phyloP scores from a whole-genome alignment of 2,888 invertebrate genomes.

The Cetonia aurata region DNA sequence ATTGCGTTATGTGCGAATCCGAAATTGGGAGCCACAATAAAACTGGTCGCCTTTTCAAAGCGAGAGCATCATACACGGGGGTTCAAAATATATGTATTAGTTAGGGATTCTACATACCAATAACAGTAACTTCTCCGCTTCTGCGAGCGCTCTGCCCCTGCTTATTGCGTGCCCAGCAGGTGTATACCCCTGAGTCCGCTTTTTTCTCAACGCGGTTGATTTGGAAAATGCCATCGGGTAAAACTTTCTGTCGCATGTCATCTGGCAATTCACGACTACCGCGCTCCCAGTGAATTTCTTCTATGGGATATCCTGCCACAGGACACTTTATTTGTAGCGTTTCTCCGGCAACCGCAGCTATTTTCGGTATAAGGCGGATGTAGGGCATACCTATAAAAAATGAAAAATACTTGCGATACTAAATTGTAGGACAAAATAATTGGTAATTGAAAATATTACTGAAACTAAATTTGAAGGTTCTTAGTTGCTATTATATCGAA shows the following conservation, averaged over 20 bases:
- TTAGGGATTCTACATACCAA: constrained; percentile 71
- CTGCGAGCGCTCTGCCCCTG: constrained; percentile 81
- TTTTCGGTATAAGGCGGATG: constrained; percentile 83
- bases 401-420: neutral
- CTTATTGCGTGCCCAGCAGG: constrained; percentile 83
- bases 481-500: too few species aligned
- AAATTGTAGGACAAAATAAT: too few species aligned
- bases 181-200: constrained; percentile 82
- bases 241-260: constrained; percentile 82
- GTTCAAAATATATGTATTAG: too few species aligned
- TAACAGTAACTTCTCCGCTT: constrained; percentile 81
- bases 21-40: too few species aligned
- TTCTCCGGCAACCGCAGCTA: constrained; percentile 85
- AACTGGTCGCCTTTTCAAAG: too few species aligned
- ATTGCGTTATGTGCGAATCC: too few species aligned
- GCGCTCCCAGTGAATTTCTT: constrained; percentile 84
- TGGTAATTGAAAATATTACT: too few species aligned
- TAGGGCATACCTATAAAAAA: constrained; percentile 77
- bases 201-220: constrained; percentile 82
- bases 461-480: too few species aligned
- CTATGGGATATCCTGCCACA: constrained; percentile 86
- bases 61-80: too few species aligned
- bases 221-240: constrained; percentile 79
- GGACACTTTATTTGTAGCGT: constrained; percentile 82
- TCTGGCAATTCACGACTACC: constrained; percentile 81